phyloP scores from a whole-genome alignment of 2,888 invertebrate species.

The Nasonovia ribisnigri region DNA sequence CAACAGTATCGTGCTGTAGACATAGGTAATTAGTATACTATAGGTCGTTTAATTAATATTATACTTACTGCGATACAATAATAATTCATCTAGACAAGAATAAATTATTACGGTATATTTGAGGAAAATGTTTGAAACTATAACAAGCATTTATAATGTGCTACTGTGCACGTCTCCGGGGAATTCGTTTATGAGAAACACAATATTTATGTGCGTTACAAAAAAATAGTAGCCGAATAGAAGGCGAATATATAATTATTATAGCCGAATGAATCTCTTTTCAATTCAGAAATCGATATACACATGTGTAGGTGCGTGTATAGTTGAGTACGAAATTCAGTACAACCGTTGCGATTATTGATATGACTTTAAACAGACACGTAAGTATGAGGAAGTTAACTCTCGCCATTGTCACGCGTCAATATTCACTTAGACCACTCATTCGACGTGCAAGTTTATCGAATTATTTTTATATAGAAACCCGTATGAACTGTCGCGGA shows the following conservation, averaged over 20 bases:
- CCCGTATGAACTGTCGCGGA: too few species aligned
- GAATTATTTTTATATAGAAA: background rate
- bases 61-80: background rate
- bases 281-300: background rate
- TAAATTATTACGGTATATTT: background rate
- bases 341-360: background rate
- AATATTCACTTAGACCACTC: background rate
- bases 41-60: background rate
- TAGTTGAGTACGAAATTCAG: background rate
- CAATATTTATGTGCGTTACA: background rate
- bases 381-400: background rate
- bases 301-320: too few species aligned
- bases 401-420: background rate
- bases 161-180: background rate
- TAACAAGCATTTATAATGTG: background rate
- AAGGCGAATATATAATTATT: too few species aligned
- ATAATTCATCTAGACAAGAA: background rate
- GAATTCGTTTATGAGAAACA: background rate
- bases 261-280: background rate
- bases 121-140: background rate
- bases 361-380: slow-evolving; percentile 8
- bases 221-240: background rate
- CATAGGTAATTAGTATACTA: background rate
- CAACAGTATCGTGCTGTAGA: background rate
- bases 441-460: background rate